A percentile compares a stretch with the other conserved stretches of the same genome.
Conservation (phyloP, 2,113 vertebrate species). For the Condylura cristata region DNA sequence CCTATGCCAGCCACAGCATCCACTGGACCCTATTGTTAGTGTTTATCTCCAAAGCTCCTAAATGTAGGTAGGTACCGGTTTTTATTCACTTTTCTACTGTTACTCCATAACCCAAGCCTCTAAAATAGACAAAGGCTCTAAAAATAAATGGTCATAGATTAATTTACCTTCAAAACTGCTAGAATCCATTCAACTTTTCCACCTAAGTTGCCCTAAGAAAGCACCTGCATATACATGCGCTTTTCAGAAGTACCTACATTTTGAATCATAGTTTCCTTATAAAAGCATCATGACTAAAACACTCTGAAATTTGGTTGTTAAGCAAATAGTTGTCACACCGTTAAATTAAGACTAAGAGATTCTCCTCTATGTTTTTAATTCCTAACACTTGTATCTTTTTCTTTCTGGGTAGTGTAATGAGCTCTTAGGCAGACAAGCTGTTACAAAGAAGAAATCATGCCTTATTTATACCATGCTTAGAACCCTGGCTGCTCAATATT, state of each 20-base stretch:
- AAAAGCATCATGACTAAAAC: slow-evolving; percentile 18
- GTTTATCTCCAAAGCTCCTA: background rate
- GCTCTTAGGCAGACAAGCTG: background rate
- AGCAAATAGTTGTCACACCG: background rate
- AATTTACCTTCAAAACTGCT: slow-evolving; percentile 37
- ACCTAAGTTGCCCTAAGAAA: background rate
- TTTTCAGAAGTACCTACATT: background rate
- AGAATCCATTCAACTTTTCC: slow-evolving; percentile 32
- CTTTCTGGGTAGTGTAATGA: background rate
- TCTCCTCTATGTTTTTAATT: slow-evolving; percentile 6
- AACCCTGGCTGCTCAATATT: background rate
- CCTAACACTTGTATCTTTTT: background rate
- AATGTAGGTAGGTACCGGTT: background rate
- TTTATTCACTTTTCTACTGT: background rate
- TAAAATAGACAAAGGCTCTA: background rate
- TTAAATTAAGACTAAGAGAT: background rate
- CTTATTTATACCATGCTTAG: slow-evolving; percentile 14
- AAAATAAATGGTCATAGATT: slow-evolving; percentile 15
- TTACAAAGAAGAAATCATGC: background rate
- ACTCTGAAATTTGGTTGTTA: background rate
- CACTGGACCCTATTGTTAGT: background rate
- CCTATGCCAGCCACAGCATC: background rate
- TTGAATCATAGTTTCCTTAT: slow-evolving; percentile 1
- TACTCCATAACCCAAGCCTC: background rate
- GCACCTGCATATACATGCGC: background rate